phyloP scores from a whole-genome alignment of 2,888 invertebrate species.

The Apotomis turbidana region DNA sequence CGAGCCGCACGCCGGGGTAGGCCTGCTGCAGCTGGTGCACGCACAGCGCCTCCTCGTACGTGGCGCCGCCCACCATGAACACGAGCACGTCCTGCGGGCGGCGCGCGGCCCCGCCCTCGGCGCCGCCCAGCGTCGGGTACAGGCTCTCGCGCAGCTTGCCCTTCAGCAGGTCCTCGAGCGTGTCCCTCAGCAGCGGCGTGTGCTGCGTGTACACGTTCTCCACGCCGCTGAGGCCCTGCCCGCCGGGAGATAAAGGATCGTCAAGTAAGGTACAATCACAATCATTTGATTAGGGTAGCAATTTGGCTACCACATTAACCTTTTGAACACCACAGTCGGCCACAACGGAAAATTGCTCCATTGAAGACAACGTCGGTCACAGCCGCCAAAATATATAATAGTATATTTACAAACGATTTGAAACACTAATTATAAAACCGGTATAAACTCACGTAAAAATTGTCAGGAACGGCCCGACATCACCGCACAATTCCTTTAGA shows the following conservation, averaged over 20 bases:
- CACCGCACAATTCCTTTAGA: too few relatives aligned
- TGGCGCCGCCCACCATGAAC: conserved; percentile 97
- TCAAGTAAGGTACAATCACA: conserved; percentile 7
- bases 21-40: conserved; percentile 90
- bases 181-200: conserved; percentile 94
- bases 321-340: too few relatives aligned
- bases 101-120: conserved; percentile 72
- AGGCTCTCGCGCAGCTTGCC: conserved; percentile 93
- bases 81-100: conserved; percentile 97
- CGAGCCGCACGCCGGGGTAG: conserved; percentile 89
- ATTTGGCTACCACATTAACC: too few relatives aligned
- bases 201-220: conserved; percentile 99
- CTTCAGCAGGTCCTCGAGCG: conserved; percentile 94
- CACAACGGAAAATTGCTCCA: too few relatives aligned
- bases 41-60: conserved; percentile 96
- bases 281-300: neutral
- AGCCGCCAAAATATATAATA: too few relatives aligned
- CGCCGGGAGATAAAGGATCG: neutral
- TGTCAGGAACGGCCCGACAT: too few relatives aligned
- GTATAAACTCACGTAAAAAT: too few relatives aligned
- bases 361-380: too few relatives aligned
- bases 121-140: conserved; percentile 92
- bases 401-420: too few relatives aligned
- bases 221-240: conserved; percentile 93
- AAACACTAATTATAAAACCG: too few relatives aligned